Conservation (phyloP, 2,113 vertebrate species). For the Elephas maximus region DNA sequence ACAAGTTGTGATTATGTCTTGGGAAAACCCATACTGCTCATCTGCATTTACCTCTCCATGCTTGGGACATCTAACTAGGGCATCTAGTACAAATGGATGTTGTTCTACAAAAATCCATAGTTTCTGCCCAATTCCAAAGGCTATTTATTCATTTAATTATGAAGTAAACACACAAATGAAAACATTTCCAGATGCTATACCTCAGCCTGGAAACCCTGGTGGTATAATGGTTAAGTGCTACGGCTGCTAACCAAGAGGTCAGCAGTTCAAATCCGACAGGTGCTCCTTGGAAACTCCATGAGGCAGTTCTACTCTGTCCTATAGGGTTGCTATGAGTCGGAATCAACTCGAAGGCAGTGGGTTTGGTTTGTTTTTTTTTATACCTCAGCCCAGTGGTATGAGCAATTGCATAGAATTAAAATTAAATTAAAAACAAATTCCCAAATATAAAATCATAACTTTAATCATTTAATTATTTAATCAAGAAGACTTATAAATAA, state of each 20-base stretch:
- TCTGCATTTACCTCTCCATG: background rate
- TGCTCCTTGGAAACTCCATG: too few species aligned
- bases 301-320: too few species aligned
- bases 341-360: too few species aligned
- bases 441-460: background rate
- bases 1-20: background rate
- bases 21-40: background rate
- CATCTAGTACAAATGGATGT: background rate
- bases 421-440: background rate
- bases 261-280: too few species aligned
- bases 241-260: too few species aligned
- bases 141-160: constrained; percentile 16
- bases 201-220: too few species aligned
- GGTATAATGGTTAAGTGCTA: too few species aligned
- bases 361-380: too few species aligned
- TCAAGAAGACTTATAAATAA: background rate
- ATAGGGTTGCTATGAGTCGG: too few species aligned
- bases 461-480: background rate
- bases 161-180: background rate
- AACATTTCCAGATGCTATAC: background rate
- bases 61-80: background rate
- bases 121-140: background rate
- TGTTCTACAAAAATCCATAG: background rate
- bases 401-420: background rate
- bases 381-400: background rate